Evolutionary conservation across 2,888 invertebrate genomes (phyloP).

Genomic region (Rhagium mordax): DNA sequence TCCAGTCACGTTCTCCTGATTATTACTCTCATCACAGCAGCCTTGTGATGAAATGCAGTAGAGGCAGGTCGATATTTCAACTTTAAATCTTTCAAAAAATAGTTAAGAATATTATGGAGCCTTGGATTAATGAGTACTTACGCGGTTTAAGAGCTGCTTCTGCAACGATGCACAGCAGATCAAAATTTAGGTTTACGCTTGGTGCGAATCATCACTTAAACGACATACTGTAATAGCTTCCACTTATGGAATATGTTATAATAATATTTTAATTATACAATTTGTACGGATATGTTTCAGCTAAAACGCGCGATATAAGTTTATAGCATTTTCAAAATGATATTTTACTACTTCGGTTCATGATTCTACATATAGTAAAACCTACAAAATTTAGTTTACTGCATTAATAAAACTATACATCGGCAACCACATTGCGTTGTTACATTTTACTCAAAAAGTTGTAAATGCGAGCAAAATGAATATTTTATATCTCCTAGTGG

Average conservation of each 20-base stretch:
- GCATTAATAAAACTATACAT: slow-evolving; percentile 27
- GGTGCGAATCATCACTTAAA: neutral
- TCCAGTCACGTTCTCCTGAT: too few relatives aligned
- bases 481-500: slow-evolving; percentile 7
- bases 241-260: neutral
- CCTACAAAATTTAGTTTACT: slow-evolving; percentile 14
- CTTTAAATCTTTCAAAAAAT: too few relatives aligned
- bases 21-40: too few relatives aligned
- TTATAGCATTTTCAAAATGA: neutral
- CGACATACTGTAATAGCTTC: neutral
- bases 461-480: slow-evolving; percentile 5
- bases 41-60: too few relatives aligned
- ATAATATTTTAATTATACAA: neutral
- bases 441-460: slow-evolving; percentile 29
- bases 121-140: neutral
- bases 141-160: neutral
- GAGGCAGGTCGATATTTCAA: too few relatives aligned
- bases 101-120: too few relatives aligned
- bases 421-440: neutral
- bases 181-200: neutral
- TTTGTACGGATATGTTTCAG: neutral
- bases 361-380: slow-evolving; percentile 26
- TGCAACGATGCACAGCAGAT: neutral
- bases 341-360: slow-evolving; percentile 9
- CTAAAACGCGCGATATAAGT: neutral